These are phyloP conservation scores for Oscheius myriophilus DNA, from an alignment of 2,888 invertebrate species.

Conservation along the genomic window DNA sequence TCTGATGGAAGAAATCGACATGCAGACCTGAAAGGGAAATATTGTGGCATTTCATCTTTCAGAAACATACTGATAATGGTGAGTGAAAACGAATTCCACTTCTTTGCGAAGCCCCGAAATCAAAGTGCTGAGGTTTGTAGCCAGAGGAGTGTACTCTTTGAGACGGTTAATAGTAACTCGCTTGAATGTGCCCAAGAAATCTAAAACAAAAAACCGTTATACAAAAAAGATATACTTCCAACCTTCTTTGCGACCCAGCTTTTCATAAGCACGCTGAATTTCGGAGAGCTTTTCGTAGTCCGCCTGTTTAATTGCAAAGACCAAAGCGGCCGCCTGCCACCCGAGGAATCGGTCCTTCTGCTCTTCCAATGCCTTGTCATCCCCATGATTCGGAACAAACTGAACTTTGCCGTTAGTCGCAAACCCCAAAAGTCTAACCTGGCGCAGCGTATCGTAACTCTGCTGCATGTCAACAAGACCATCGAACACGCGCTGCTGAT, in stretches of 20 bases:
- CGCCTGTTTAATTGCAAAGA: slow-evolving; percentile 39
- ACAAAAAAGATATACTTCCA: background rate
- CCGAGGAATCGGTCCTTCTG: slow-evolving; percentile 39
- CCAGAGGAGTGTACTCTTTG: slow-evolving; percentile 28
- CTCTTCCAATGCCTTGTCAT: slow-evolving; percentile 34
- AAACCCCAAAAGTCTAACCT: slow-evolving; percentile 5
- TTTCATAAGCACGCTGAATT: slow-evolving; percentile 38
- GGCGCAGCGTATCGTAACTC: slow-evolving; percentile 35
- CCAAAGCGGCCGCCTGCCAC: slow-evolving; percentile 40
- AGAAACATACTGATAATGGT: slow-evolving; percentile 24
- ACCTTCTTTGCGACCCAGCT: slow-evolving; percentile 37
- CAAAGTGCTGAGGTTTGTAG: slow-evolving; percentile 25
- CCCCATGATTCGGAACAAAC: slow-evolving; percentile 30
- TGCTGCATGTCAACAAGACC: slow-evolving; percentile 36
- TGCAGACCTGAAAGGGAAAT: slow-evolving; percentile 23
- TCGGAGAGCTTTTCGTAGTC: slow-evolving; percentile 36
- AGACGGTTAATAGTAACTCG: slow-evolving; percentile 33
- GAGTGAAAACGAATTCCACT: slow-evolving; percentile 33
- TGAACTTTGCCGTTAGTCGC: slow-evolving; percentile 10
- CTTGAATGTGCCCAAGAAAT: slow-evolving; percentile 34
- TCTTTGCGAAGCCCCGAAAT: slow-evolving; percentile 28
- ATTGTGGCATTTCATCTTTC: background rate
- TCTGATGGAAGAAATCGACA: slow-evolving; percentile 33
- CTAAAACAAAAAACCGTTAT: slow-evolving; percentile 15
- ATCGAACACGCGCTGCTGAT: slow-evolving; percentile 30